phyloP scores from a whole-genome alignment of 2,797 vertebrate species.

The Spondyliosoma cantharus region DNA sequence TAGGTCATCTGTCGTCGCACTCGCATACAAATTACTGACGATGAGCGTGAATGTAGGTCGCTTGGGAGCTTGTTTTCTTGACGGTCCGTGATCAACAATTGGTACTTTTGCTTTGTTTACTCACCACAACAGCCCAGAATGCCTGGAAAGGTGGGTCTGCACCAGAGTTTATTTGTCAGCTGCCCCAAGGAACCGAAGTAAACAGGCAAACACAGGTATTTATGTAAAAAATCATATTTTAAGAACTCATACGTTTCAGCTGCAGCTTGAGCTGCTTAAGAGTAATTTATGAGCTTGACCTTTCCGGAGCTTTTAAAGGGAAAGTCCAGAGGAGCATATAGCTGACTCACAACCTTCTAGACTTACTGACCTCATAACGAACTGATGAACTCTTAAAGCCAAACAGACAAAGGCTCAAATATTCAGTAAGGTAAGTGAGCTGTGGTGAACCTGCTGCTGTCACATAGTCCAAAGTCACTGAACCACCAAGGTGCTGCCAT shows the following conservation, averaged over 20 bases:
- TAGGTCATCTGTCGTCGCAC: not conserved
- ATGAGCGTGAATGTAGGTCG: too few species aligned
- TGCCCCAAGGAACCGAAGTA: not conserved
- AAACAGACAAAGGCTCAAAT: not conserved
- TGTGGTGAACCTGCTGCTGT: not conserved
- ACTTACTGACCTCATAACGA: constrained; percentile 20
- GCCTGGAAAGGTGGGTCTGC: not conserved
- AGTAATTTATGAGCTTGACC: constrained; percentile 26
- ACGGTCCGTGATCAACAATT: too few species aligned
- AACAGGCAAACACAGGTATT: not conserved
- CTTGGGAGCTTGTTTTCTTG: too few species aligned
- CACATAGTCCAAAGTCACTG: not conserved
- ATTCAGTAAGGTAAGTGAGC: not conserved
- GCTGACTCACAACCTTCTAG: constrained; percentile 4
- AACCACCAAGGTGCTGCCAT: not conserved
- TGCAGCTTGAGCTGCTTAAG: constrained; percentile 15
- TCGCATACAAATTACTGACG: not conserved
- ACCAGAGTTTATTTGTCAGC: not conserved
- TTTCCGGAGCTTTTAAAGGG: constrained; percentile 13
- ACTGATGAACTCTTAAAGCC: constrained; percentile 5
- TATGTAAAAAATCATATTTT: not conserved
- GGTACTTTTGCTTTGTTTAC: not conserved
- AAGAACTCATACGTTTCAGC: not conserved
- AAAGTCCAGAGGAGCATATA: constrained; percentile 11
- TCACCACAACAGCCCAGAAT: not conserved